These are phyloP conservation scores for Scrobipalpa atriplicella DNA, from an alignment of 2,888 invertebrate genomes.

Conservation along the genomic window DNA sequence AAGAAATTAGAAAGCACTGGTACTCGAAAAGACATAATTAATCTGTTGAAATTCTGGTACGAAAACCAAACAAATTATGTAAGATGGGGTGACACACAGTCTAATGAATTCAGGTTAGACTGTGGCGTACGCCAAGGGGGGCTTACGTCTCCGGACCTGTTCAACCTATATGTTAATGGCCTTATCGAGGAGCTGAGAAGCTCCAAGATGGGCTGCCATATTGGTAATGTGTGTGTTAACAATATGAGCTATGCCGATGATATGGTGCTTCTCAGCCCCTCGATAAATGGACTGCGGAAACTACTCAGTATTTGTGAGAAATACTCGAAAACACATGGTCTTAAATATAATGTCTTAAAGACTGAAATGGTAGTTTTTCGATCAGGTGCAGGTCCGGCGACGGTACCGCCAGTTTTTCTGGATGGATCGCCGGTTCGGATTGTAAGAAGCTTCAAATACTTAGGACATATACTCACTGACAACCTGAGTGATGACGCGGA, in stretches of 20 bases:
- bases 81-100: too few species aligned
- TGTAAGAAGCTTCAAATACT: neutral
- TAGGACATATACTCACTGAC: neutral
- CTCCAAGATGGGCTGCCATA: neutral
- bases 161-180: too few species aligned
- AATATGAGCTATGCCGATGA: neutral
- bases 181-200: conserved; percentile 10
- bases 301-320: neutral
- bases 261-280: too few species aligned
- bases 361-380: neutral
- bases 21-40: neutral
- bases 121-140: neutral
- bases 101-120: neutral
- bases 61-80: too few species aligned
- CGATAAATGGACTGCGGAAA: neutral
- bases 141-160: neutral
- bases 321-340: neutral
- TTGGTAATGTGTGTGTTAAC: conserved; percentile 11
- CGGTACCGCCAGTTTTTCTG: neutral
- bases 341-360: neutral
- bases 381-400: neutral
- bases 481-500: neutral
- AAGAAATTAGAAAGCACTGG: neutral
- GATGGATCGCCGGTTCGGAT: neutral
- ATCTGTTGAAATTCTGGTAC: conserved; percentile 1